Base-by-base conservation (phyloP, 2,113 vertebrate species). In the Reinhardtius hippoglossoides region DNA sequence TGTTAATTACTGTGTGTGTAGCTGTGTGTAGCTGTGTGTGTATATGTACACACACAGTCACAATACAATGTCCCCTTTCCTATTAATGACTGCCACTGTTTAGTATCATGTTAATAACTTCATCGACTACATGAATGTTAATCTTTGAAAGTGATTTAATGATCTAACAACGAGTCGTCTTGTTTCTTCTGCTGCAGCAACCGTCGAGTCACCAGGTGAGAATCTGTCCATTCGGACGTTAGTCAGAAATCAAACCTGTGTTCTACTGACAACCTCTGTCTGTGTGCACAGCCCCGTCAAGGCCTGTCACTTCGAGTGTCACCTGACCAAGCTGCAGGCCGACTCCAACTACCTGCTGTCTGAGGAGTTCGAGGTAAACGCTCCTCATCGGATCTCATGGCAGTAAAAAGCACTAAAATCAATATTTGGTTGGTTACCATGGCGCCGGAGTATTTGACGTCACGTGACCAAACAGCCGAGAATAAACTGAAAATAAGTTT, bases 291-390 rank as follows among this genome's bases (percentile, higher is more conserved):
- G 98, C 88, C 96, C 96, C 0, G 92, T 99, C 90, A 97, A 96
- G 92, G 67, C 95, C 20, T 88, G 85, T 44, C 93, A 97, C 81
- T 99, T 98, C 81, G 97, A 98, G 93, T 95, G 91, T 1, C 96
- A 99, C 61, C 96, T 99, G 81, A 92, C 76, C 87, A 98, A 98
- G 84, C 96, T 99, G 20, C 97, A 97, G 85, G 96, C 96, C 23
- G 98, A 99, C 87, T 98, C 97, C 89, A 97, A 96, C 92, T 99
- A 97, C 87, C 95, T 98, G 81, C 94, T 99, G 9, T 99, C 97
- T 10, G 96, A 98, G 90, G 98, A 99, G 85, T 99, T 98, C 24
- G 97, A 99, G 97, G 98, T 99, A 69, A 60, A 23, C 2, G 5
- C 40, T 42, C 10, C 12, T 3, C 9, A 42, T 16, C 15, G 6